Percentiles rank a stretch among this genome's conserved stretches.
These are phyloP conservation scores for Tinamus guttatus DNA, from an alignment of 2,113 vertebrate species.

Conservation along the genomic window DNA sequence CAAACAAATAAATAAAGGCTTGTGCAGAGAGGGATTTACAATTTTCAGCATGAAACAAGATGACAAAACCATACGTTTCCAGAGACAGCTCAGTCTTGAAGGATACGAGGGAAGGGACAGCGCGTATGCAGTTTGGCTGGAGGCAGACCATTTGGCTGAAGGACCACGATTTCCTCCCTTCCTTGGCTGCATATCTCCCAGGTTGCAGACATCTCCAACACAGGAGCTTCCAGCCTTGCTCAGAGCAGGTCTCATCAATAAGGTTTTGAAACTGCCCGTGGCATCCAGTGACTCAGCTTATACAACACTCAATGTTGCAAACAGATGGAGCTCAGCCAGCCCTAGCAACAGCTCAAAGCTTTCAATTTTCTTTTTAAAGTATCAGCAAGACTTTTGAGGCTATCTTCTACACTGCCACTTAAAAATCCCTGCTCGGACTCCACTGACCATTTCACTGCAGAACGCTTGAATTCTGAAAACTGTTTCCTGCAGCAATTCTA, in stretches of 20 bases:
- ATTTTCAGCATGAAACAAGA: slow-evolving; percentile 1
- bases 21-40: neutral
- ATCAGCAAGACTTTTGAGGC: neutral
- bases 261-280: neutral
- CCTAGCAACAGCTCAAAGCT: slow-evolving; percentile 8
- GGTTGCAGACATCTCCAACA: neutral
- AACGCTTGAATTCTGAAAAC: neutral
- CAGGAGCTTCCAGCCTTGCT: neutral
- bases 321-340: slow-evolving; percentile 15
- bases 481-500: slow-evolving; percentile 6
- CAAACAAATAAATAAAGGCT: neutral
- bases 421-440: neutral
- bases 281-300: slow-evolving; percentile 10
- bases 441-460: neutral
- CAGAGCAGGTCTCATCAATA: neutral
- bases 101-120: neutral
- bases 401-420: neutral
- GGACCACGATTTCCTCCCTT: neutral
- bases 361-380: neutral
- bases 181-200: neutral
- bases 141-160: neutral
- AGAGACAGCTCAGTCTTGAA: neutral
- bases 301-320: slow-evolving; percentile 13
- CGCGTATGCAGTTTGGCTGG: neutral
- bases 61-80: neutral